phyloP scores from a whole-genome alignment of 2,113 vertebrate species.

The Gobio gobio region DNA sequence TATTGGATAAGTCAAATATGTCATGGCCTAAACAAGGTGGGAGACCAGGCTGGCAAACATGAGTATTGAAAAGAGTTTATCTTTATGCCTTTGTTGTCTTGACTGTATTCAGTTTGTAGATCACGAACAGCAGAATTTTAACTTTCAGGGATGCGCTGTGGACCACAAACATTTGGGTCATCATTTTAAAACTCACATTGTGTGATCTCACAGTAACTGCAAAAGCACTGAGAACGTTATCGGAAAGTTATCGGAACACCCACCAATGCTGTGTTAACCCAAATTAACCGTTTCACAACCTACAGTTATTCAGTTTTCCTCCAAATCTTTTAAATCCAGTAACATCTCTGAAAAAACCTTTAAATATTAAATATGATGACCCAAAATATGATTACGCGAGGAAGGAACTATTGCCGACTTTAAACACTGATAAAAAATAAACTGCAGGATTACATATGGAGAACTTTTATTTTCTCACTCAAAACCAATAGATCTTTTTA shows the following conservation, averaged over 20 bases:
- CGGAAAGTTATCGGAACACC: not conserved
- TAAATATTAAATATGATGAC: too few relatives aligned
- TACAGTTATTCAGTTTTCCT: not conserved
- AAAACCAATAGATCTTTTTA: too few relatives aligned
- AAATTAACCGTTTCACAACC: not conserved
- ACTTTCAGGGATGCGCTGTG: not conserved
- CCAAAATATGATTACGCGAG: too few relatives aligned
- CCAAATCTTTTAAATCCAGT: not conserved
- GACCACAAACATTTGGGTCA: too few relatives aligned
- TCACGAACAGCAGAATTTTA: not conserved
- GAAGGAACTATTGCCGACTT: too few relatives aligned
- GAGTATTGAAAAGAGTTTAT: constrained; percentile 8
- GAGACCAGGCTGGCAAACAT: constrained; percentile 4
- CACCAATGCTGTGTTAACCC: not conserved
- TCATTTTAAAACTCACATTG: too few relatives aligned
- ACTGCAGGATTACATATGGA: too few relatives aligned
- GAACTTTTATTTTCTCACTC: too few relatives aligned
- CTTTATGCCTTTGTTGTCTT: not conserved
- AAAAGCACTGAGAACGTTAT: not conserved
- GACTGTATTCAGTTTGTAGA: not conserved
- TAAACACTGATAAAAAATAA: too few relatives aligned
- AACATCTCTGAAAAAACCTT: not conserved
- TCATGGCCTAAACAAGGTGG: not conserved
- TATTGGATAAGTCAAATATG: not conserved
- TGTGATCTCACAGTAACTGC: too few relatives aligned